Evolutionary conservation across 1,140 invertebrate species (phyloP).

Genomic region (Drosophila watanabei): DNA sequence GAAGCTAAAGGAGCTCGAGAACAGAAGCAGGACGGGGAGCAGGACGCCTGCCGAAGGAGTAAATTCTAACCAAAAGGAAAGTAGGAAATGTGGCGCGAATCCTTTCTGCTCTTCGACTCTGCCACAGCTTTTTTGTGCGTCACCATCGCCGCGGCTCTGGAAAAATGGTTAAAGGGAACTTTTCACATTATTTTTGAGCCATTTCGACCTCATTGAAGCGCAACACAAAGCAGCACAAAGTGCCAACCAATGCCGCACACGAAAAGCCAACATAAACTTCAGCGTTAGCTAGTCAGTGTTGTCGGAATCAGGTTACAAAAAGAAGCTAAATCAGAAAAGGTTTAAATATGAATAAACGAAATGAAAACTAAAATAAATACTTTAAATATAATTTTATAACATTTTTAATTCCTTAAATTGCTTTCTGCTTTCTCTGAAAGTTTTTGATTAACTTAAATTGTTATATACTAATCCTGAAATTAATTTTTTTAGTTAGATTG

Average conservation of each 20-base stretch:
- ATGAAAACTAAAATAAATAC: not conserved
- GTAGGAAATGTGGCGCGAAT: conserved; percentile 68
- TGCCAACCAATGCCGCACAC: conserved; percentile 72
- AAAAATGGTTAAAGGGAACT: conserved; percentile 82
- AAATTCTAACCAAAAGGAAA: conserved; percentile 65
- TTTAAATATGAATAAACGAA: not conserved
- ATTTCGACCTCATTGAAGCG: conserved; percentile 84
- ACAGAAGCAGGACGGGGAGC: not conserved
- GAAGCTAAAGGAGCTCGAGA: conserved; percentile 5
- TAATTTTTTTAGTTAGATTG: not conserved
- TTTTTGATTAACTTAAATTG: not conserved
- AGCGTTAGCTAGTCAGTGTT: conserved; percentile 18
- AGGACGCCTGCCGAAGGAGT: conserved; percentile 55
- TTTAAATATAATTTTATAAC: not conserved
- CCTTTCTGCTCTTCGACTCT: conserved; percentile 48
- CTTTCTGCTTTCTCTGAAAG: not conserved
- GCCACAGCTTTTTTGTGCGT: conserved; percentile 53
- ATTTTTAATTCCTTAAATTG: not conserved
- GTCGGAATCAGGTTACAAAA: not conserved
- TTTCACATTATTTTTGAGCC: conserved; percentile 84
- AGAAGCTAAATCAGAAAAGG: not conserved
- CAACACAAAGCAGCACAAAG: conserved; percentile 82
- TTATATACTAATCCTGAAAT: not conserved
- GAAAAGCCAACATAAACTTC: conserved; percentile 63
- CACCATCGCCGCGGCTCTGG: conserved; percentile 35